These are phyloP conservation scores for Pseudopodoces humilis DNA, from an alignment of 2,113 vertebrate species.

Conservation along the genomic window DNA sequence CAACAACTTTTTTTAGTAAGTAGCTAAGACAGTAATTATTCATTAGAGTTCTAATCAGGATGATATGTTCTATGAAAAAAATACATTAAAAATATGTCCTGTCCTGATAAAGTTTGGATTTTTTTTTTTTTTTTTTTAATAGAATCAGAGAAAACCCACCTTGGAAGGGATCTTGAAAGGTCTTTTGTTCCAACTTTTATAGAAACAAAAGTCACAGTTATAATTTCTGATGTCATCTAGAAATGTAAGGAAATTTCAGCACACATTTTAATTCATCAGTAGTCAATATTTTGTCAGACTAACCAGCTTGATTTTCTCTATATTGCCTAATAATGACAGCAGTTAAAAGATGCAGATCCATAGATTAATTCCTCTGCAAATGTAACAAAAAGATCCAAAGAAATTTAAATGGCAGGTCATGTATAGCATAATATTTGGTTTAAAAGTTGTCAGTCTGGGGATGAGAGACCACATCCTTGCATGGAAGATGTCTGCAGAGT, in stretches of 20 bases:
- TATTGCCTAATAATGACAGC: not conserved
- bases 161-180: not conserved
- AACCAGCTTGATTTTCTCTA: not conserved
- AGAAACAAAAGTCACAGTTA: not conserved
- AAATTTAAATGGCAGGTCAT: not conserved
- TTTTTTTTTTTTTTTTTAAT: not conserved
- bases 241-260: not conserved
- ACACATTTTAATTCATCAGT: not conserved
- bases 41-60: not conserved
- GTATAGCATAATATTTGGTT: not conserved
- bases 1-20: not conserved
- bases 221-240: not conserved
- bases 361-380: not conserved
- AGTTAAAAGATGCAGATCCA: not conserved
- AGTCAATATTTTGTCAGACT: not conserved
- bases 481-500: not conserved
- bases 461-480: not conserved
- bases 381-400: not conserved
- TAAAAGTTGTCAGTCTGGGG: not conserved
- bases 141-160: not conserved
- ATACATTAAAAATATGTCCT: not conserved
- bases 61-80: not conserved
- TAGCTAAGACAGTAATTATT: not conserved
- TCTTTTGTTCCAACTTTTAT: not conserved
- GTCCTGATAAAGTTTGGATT: not conserved